Percentiles rank a stretch among this genome's conserved stretches.
phyloP scores from a whole-genome alignment of 2,888 invertebrate species.

The Pyrochroa serraticornis region DNA sequence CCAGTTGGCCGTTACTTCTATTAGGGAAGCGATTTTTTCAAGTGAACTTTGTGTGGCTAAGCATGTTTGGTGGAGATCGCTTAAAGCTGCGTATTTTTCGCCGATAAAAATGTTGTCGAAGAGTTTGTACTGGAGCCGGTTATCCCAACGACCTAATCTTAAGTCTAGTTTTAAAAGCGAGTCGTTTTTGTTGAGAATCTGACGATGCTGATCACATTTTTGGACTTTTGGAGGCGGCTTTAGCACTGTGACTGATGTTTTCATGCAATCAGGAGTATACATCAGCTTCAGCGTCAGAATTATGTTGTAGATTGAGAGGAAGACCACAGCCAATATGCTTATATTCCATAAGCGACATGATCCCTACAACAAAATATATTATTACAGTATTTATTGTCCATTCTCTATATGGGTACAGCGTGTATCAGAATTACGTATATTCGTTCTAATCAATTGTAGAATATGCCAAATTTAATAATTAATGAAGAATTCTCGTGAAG shows the following conservation, averaged over 20 bases:
- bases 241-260: constrained; percentile 33
- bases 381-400: background rate
- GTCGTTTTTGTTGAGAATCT: constrained; percentile 45
- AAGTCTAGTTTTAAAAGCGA: constrained; percentile 66
- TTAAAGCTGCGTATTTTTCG: constrained; percentile 66
- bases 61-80: constrained; percentile 64
- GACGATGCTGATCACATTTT: constrained; percentile 34
- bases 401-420: background rate
- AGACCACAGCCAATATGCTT: constrained; percentile 68
- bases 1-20: constrained; percentile 82
- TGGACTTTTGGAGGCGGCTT: constrained; percentile 32
- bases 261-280: constrained; percentile 59
- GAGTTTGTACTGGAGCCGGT: constrained; percentile 69
- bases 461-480: too few relatives aligned
- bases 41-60: constrained; percentile 87
- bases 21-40: constrained; percentile 78
- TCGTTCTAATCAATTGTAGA: too few relatives aligned
- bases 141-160: constrained; percentile 77
- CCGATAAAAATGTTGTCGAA: constrained; percentile 78
- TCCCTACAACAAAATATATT: constrained; percentile 40
- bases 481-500: too few relatives aligned
- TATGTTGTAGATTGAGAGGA: constrained; percentile 70
- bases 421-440: too few relatives aligned
- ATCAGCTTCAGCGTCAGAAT: constrained; percentile 65
- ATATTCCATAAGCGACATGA: constrained; percentile 73